These are phyloP conservation scores for Petrosia ficiformis DNA, from an alignment of 37 sponge, comb jelly and placozoan species.

Conservation along the genomic window DNA sequence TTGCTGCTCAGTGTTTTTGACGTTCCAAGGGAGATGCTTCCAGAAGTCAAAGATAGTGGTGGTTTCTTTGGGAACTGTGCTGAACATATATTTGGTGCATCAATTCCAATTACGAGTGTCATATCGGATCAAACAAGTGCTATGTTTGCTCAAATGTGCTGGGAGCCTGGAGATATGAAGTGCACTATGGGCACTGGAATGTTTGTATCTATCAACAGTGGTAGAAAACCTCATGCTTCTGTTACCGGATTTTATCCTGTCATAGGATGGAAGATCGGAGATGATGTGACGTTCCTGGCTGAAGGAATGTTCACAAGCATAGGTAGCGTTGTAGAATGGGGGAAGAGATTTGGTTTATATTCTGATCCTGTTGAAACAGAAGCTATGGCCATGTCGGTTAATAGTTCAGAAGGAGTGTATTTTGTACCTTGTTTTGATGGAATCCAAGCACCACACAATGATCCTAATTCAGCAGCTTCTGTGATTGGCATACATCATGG, in stretches of 20 bases:
- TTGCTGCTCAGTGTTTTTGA: conserved; percentile 58
- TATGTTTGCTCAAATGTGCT: conserved; percentile 89
- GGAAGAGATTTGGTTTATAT: conserved; percentile 65
- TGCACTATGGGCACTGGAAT: conserved; percentile 89
- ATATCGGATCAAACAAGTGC: conserved; percentile 94
- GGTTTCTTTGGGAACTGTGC: conserved; percentile 61
- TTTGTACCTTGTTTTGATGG: conserved; percentile 92
- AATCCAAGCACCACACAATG: conserved; percentile 81
- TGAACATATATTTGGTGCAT: conserved; percentile 57
- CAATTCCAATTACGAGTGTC: conserved; percentile 66
- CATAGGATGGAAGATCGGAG: conserved; percentile 90
- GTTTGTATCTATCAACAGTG: conserved; percentile 79
- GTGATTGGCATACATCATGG: conserved; percentile 73
- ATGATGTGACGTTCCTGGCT: conserved; percentile 69
- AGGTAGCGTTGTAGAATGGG: conserved; percentile 95
- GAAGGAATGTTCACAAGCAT: conserved; percentile 83
- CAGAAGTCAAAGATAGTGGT: conserved; percentile 72
- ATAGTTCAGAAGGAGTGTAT: conserved; percentile 61
- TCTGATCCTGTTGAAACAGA: conserved; percentile 54
- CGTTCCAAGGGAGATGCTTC: conserved; percentile 70
- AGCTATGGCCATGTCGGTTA: conserved; percentile 51
- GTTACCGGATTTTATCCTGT: conserved; percentile 80
- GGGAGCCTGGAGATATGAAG: conserved; percentile 84
- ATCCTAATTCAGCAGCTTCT: conserved; percentile 56
- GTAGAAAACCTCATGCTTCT: conserved; percentile 79